Evolutionary conservation across 2,797 vertebrate genomes (phyloP).

Genomic region (Tragelaphus eurycerus): DNA sequence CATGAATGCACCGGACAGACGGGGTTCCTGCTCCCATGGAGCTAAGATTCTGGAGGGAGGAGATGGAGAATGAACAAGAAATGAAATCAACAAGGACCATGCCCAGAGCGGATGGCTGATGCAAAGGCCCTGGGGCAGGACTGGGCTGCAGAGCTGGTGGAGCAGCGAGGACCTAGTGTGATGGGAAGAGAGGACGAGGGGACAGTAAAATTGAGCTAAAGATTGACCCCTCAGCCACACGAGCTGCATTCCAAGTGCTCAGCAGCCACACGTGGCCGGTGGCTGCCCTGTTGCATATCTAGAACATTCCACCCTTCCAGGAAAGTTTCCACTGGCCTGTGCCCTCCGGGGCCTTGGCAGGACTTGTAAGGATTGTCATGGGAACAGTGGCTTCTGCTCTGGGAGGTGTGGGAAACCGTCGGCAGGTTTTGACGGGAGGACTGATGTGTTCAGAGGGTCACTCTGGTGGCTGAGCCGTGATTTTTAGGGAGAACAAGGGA

Average conservation of each 20-base stretch:
- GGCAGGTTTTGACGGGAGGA: not conserved
- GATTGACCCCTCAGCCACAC: not conserved
- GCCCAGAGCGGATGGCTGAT: not conserved
- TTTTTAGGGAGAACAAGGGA: not conserved
- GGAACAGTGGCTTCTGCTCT: not conserved
- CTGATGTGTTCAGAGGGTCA: not conserved
- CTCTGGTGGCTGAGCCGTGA: rapidly evolving
- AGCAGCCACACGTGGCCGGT: not conserved
- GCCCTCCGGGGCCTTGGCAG: rapidly evolving
- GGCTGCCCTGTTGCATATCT: not conserved
- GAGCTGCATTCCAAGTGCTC: not conserved
- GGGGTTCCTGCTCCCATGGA: not conserved
- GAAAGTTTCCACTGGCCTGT: not conserved
- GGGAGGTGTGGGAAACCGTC: not conserved
- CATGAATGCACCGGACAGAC: not conserved
- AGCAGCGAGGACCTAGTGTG: not conserved
- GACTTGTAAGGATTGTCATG: not conserved
- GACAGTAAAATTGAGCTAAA: not conserved
- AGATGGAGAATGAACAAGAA: not conserved
- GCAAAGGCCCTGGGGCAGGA: not conserved
- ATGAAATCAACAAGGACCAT: not conserved
- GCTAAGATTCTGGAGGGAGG: not conserved
- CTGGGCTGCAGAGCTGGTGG: no score
- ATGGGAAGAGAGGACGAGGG: not conserved
- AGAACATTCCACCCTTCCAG: not conserved